phyloP scores from a whole-genome alignment of 2,888 invertebrate species.

The Tricholauxania praeusta region DNA sequence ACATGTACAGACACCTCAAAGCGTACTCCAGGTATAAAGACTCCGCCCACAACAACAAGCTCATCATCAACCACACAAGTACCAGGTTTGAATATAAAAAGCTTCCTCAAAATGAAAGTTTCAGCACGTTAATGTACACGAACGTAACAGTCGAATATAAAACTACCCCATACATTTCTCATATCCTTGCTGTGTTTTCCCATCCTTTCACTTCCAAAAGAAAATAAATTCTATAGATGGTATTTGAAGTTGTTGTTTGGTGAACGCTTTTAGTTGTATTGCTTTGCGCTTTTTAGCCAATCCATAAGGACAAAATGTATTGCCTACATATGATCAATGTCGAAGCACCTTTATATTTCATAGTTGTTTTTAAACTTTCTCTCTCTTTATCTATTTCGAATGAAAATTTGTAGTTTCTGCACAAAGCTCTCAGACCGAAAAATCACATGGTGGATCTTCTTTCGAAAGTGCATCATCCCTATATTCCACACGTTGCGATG shows the following conservation, averaged over 20 bases:
- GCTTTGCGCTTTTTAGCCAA: slow-evolving; percentile 21
- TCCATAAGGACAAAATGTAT: background rate
- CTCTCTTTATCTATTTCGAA: background rate
- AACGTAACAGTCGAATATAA: background rate
- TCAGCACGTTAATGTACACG: slow-evolving; percentile 39
- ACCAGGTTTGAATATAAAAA: slow-evolving; percentile 65
- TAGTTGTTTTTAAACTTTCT: no score
- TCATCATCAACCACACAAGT: slow-evolving; percentile 69
- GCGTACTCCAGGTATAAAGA: slow-evolving; percentile 71
- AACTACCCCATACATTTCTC: background rate
- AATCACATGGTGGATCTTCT: slow-evolving; percentile 82
- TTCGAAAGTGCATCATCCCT: slow-evolving; percentile 88
- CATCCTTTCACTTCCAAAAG: slow-evolving; percentile 19
- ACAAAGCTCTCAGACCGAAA: slow-evolving; percentile 69
- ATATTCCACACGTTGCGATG: slow-evolving; percentile 83
- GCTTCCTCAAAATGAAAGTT: slow-evolving; percentile 41
- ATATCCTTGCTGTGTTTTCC: slow-evolving; percentile 25
- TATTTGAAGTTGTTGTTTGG: slow-evolving; percentile 67
- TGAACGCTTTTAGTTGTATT: slow-evolving; percentile 54
- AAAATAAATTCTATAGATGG: slow-evolving; percentile 46
- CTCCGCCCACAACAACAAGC: slow-evolving; percentile 68
- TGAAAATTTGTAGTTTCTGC: slow-evolving; percentile 59
- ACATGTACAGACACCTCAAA: slow-evolving; percentile 86
- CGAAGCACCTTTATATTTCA: no score
- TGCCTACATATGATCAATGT: no score